Evolutionary conservation across 2,888 invertebrate species (phyloP), one percentile per base, ranked within the genome.

Genomic region (Seladonia tumulorum): DNA sequence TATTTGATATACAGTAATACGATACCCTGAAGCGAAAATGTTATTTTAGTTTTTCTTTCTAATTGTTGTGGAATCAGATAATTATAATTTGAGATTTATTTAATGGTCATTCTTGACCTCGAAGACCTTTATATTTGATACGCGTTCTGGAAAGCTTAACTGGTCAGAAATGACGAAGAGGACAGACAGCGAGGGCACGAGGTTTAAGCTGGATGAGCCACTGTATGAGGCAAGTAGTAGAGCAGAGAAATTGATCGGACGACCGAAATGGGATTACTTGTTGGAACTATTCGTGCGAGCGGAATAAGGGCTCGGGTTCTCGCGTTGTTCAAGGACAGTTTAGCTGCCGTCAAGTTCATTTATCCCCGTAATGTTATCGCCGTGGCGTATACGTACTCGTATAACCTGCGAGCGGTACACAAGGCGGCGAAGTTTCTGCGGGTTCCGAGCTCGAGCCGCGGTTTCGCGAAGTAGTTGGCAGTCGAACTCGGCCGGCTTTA

Each of bases 401-500:
- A 39, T 68, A 68, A 14, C n/a, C 14, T n/a, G n/a, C 35, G 49
- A 35, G 47, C 14, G 14, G 49, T 53, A 49, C 35, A 53, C 49
- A n/a, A 73, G 22, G 42, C 25, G 45, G 53, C 53, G 71, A 76
- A 74, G 76, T 85, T 79, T 83, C 68, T 47, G 68, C 74, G 49
- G 63, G 42, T 16, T 80, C 76, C 60, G 57, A 60, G 25, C 63
- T 18, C 35, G 49, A 57, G 57, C 57, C 75, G 82, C n/a, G 85
- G 79, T 70, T 39, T 77, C 47, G 68, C 45, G 76, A 80, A 82
- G 75, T 39, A 71, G 72, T 63, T 25, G 60, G 25, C 78, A 35
- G 80, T 83, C 76, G 76, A 76, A 60, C 82, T 72, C 78, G 63
- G 39, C 39, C 29, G 73, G 71, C 77, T 83, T 83, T 80, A 83